Evolutionary conservation across 1,140 invertebrate species (phyloP).

Genomic region (Lordiphosa mommai): DNA sequence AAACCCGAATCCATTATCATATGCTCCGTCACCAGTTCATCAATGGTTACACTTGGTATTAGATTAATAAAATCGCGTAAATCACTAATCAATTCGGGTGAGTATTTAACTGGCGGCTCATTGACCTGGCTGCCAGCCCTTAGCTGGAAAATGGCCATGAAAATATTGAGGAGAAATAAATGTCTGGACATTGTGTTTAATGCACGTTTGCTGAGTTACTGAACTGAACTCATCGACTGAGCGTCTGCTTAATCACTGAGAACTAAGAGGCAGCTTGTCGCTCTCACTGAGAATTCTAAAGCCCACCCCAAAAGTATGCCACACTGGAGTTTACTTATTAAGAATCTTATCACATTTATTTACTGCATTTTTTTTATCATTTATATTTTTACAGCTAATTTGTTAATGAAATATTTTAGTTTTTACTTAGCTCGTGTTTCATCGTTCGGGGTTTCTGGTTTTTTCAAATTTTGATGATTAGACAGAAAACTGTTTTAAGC

Average conservation of each 20-base stretch:
- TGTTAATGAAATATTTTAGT: conserved; percentile 35
- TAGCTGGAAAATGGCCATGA: no score
- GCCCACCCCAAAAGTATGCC: conserved; percentile 15
- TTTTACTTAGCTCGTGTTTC: conserved; percentile 65
- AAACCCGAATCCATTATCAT: conserved; percentile 60
- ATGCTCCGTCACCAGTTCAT: conserved; percentile 61
- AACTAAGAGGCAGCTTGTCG: no score
- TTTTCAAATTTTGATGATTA: conserved; percentile 36
- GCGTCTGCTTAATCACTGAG: no score
- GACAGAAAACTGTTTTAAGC: conserved; percentile 62
- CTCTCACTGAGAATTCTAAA: no score
- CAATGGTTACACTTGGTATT: conserved; percentile 47
- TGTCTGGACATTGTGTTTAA: no score
- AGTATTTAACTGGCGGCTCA: conserved; percentile 31
- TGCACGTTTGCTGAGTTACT: no score
- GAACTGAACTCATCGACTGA: no score
- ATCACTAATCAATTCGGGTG: conserved; percentile 59
- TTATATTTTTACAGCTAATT: conserved; percentile 63
- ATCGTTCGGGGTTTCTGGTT: conserved; percentile 44
- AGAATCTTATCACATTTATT: conserved; percentile 80
- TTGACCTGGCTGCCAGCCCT: no score
- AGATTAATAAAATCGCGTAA: conserved; percentile 52
- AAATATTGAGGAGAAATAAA: no score
- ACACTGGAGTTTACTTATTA: conserved; percentile 49
- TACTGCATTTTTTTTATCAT: conserved; percentile 72